Percentiles rank a stretch among this genome's conserved stretches.
These are phyloP conservation scores for Bergia puertoricense DNA, from an alignment of 92 coral and sea anemone genomes.

Conservation along the genomic window DNA sequence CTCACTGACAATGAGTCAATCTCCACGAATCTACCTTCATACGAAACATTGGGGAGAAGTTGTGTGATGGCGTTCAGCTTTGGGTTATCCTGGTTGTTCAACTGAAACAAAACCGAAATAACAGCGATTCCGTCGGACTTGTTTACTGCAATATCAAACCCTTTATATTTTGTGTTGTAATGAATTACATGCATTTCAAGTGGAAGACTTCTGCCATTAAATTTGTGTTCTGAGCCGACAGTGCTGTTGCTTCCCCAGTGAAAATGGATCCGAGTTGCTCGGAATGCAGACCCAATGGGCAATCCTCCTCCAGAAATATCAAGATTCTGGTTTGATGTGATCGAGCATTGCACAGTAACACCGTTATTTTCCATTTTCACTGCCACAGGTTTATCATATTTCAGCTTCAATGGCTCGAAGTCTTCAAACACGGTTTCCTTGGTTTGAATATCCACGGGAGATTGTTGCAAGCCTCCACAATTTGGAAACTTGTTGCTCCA, in stretches of 20 bases:
- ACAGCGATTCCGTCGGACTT: conserved; percentile 67
- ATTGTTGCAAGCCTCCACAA: conserved; percentile 77
- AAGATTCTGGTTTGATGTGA: conserved; percentile 43
- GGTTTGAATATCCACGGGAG: conserved; percentile 78
- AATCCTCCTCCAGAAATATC: conserved; percentile 72
- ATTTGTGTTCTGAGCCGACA: conserved; percentile 86
- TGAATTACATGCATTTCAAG: conserved; percentile 89
- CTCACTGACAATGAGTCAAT: conserved; percentile 46
- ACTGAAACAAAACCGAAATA: conserved; percentile 62
- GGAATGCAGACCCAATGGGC: conserved; percentile 40
- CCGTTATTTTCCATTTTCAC: conserved; percentile 82
- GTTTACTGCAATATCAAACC: conserved; percentile 42
- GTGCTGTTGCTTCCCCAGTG: conserved; percentile 75
- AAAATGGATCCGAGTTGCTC: conserved; percentile 70
- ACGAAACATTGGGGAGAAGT: conserved; percentile 42
- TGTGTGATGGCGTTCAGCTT: conserved; percentile 53
- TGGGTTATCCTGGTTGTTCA: conserved; percentile 48
- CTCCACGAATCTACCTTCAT: conserved; percentile 39
- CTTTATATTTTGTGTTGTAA: conserved; percentile 63
- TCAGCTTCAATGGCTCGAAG: conserved; percentile 49
- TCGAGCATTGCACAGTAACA: conserved; percentile 59
- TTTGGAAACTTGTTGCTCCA: conserved; percentile 64
- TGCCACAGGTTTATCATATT: conserved; percentile 45
- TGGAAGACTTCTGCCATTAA: conserved; percentile 69
- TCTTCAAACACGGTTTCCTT: conserved; percentile 63